Base-by-base conservation (phyloP, 2,888 invertebrate species). In the Pseudococcus viburni region DNA sequence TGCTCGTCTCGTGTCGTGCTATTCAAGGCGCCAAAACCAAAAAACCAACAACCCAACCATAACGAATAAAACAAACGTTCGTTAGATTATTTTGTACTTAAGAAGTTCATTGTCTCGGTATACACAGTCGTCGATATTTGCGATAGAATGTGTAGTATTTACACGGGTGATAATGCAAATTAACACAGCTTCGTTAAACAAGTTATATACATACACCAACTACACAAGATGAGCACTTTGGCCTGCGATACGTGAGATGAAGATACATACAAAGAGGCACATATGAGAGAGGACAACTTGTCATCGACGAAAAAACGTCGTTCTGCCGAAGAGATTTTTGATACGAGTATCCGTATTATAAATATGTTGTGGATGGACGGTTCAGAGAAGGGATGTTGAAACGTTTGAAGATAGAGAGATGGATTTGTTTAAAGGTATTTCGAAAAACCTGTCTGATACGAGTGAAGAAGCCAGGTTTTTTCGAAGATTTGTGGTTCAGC, bases 101-200 rank as follows among this genome's bases (percentile, higher is more conserved):
- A 11, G 26, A 73, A 73, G 68, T 73, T 73, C 68, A 73, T 73
- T 73, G 68, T 73, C 68, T 73, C 68, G 33, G 12, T 19, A 59
- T 59, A 59, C 59, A 59, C 59, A 59, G 59, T 59, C 59, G 59
- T 73, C 33, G 68, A 73, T 73, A 73, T 73, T 73, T 73, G 68
- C 68, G 33, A 59, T 59, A 73, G 68, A 73, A 73, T 73, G 68
- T 33, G 59, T 59, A 19, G 15, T 73, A 73, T 73, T 73, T 73
- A 73, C 68, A 73, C 68, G 68, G 33, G 33, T 73, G 68, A 73
- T 73, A 73, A 73, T 73, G 68, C 68, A 73, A 73, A 73, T 73
- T 73, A 73, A 73, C 68, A 33, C 12, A 73, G 33, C 68, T 22
- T 73, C 33, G 68, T 73, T 73, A 73, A 73, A 73, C 68, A 26